Evolutionary conservation across 1,140 invertebrate genomes (phyloP).

Genomic region (Scaptodrosophila lebanonensis): DNA sequence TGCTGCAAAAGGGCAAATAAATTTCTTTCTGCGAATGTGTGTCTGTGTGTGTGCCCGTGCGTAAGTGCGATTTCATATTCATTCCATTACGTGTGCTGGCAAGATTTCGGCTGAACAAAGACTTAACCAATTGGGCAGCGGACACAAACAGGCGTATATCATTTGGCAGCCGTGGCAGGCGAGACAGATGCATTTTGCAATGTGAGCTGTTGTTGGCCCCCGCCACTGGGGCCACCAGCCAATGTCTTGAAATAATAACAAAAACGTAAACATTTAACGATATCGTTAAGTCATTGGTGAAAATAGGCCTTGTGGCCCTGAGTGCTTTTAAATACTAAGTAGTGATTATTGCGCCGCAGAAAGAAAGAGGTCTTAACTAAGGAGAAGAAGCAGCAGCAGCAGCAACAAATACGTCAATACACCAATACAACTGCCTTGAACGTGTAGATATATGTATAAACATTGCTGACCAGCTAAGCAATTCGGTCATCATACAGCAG

Average conservation of each 20-base stretch:
- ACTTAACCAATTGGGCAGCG: slow-evolving; percentile 38
- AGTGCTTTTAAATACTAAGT: no score
- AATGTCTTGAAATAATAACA: slow-evolving; percentile 40
- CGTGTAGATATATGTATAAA: no score
- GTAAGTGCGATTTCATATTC: slow-evolving; percentile 55
- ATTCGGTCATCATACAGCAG: no score
- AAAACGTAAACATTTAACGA: no score
- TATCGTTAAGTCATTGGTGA: no score
- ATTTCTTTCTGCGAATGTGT: slow-evolving; percentile 36
- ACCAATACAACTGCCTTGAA: neutral
- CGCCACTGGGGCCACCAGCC: slow-evolving; percentile 49
- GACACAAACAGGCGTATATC: slow-evolving; percentile 36
- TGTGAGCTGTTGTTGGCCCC: slow-evolving; percentile 67
- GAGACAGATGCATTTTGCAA: slow-evolving; percentile 45
- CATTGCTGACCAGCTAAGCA: no score
- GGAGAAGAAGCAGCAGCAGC: no score
- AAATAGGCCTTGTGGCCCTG: no score
- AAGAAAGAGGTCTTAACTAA: no score
- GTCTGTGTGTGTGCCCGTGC: slow-evolving; percentile 35
- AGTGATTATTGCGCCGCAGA: slow-evolving; percentile 12
- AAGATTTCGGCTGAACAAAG: slow-evolving; percentile 33
- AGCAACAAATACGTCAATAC: slow-evolving; percentile 12
- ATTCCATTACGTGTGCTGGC: slow-evolving; percentile 60
- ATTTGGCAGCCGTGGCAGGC: slow-evolving; percentile 27
- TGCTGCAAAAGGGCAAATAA: slow-evolving; percentile 20